Evolutionary conservation across 2,888 invertebrate genomes (phyloP).

Genomic region (Dryobotodes eremita): DNA sequence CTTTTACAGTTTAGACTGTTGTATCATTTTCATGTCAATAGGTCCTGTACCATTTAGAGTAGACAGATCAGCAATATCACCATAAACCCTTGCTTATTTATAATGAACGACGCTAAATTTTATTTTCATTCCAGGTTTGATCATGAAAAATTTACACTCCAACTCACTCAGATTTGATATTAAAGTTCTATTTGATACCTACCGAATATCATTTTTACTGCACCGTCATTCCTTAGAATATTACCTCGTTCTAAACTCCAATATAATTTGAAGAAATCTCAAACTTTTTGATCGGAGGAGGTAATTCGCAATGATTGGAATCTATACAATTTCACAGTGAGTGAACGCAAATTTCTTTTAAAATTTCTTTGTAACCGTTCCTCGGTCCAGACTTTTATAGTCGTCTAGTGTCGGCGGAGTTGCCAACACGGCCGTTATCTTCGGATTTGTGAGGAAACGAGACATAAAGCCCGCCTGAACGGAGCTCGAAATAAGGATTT

Average conservation of each 20-base stretch:
- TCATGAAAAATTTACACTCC: constrained; percentile 1
- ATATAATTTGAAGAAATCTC: constrained; percentile 66
- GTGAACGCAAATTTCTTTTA: constrained; percentile 74
- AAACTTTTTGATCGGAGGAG: constrained; percentile 67
- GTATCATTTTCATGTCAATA: constrained; percentile 9
- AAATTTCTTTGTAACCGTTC: constrained; percentile 73
- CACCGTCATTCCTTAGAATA: constrained; percentile 36
- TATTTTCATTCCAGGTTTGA: neutral
- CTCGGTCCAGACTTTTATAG: constrained; percentile 73
- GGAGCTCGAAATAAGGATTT: constrained; percentile 76
- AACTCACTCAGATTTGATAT: constrained; percentile 25
- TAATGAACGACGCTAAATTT: constrained; percentile 11
- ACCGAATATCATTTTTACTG: constrained; percentile 36
- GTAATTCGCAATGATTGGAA: constrained; percentile 73
- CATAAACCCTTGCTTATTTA: neutral
- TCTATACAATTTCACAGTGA: constrained; percentile 78
- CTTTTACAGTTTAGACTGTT: constrained; percentile 4
- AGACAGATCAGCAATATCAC: neutral
- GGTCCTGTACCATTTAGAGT: neutral
- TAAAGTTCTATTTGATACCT: constrained; percentile 16
- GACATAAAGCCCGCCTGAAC: constrained; percentile 80
- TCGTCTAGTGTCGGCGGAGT: constrained; percentile 67
- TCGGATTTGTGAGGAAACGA: constrained; percentile 82
- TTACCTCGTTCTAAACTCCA: constrained; percentile 51
- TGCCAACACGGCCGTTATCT: constrained; percentile 77